Conservation (phyloP, 1,140 invertebrate genomes). For the Drosophila rufa region DNA sequence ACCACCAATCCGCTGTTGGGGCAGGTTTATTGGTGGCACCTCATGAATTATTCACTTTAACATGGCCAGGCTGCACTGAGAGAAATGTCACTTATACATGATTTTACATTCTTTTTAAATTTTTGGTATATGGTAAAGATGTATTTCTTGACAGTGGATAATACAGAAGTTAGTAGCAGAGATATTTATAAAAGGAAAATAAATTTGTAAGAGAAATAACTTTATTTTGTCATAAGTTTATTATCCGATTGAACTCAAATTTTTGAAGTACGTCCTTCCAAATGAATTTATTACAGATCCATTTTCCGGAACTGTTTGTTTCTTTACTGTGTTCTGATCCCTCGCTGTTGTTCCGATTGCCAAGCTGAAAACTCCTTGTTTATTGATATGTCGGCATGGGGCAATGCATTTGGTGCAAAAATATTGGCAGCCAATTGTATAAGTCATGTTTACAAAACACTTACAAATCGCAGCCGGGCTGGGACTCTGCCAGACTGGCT, state of each 20-base stretch:
- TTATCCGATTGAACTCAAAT: too few species aligned
- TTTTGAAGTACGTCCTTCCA: too few species aligned
- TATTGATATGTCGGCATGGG: conserved; percentile 56
- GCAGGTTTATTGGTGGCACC: conserved; percentile 24
- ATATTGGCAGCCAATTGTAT: conserved; percentile 65
- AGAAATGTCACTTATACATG: neutral
- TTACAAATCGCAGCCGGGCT: conserved; percentile 51
- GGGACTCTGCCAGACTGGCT: conserved; percentile 34
- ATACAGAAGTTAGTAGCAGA: neutral
- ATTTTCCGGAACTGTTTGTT: neutral
- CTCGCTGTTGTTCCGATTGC: conserved; percentile 13
- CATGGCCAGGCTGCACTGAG: conserved; percentile 1
- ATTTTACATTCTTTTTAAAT: neutral
- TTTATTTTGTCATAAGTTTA: too few species aligned
- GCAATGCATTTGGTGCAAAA: conserved; percentile 51
- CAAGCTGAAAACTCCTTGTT: conserved; percentile 9
- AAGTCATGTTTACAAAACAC: conserved; percentile 80
- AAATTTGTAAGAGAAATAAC: too few species aligned
- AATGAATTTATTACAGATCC: too few species aligned
- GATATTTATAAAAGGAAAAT: neutral
- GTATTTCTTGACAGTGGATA: too few species aligned
- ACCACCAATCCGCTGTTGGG: conserved; percentile 24
- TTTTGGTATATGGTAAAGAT: neutral
- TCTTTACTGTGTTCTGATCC: conserved; percentile 5
- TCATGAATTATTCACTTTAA: conserved; percentile 58